Evolutionary conservation across 1,140 invertebrate genomes (phyloP).

Genomic region (Drosophila erecta): DNA sequence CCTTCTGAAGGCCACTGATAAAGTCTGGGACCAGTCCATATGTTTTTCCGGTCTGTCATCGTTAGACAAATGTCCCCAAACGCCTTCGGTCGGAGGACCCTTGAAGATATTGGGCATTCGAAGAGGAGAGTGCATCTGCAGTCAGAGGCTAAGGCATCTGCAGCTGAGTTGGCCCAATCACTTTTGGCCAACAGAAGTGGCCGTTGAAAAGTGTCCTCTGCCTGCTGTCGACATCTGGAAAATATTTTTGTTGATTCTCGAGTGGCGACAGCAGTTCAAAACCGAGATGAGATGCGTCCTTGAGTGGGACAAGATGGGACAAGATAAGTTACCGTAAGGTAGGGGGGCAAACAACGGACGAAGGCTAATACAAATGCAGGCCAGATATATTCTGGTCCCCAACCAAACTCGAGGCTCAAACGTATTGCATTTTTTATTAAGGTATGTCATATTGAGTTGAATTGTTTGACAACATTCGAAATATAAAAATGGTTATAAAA

Average conservation of each 20-base stretch:
- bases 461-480: not conserved
- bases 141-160: slow-evolving; percentile 24
- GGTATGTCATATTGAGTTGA: not conserved
- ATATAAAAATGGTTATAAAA: too few relatives aligned
- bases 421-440: not conserved
- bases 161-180: slow-evolving; percentile 47
- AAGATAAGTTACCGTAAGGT: slow-evolving; percentile 10
- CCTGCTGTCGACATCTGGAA: slow-evolving; percentile 62
- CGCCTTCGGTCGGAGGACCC: slow-evolving; percentile 32
- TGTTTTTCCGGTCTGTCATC: slow-evolving; percentile 58
- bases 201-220: slow-evolving; percentile 19
- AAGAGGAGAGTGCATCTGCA: slow-evolving; percentile 33
- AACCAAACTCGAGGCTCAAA: slow-evolving; percentile 25
- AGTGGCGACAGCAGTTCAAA: slow-evolving; percentile 52
- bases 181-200: slow-evolving; percentile 31
- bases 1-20: slow-evolving; percentile 50
- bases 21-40: slow-evolving; percentile 25
- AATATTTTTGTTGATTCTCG: slow-evolving; percentile 75
- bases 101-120: slow-evolving; percentile 34
- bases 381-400: slow-evolving; percentile 53
- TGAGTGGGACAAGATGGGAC: slow-evolving; percentile 9
- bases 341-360: not conserved
- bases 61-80: slow-evolving; percentile 60
- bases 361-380: slow-evolving; percentile 69
- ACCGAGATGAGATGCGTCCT: slow-evolving; percentile 57